These are phyloP conservation scores for Caenorhabditis inopinata DNA, from an alignment of 1,140 invertebrate genomes.

Conservation along the genomic window DNA sequence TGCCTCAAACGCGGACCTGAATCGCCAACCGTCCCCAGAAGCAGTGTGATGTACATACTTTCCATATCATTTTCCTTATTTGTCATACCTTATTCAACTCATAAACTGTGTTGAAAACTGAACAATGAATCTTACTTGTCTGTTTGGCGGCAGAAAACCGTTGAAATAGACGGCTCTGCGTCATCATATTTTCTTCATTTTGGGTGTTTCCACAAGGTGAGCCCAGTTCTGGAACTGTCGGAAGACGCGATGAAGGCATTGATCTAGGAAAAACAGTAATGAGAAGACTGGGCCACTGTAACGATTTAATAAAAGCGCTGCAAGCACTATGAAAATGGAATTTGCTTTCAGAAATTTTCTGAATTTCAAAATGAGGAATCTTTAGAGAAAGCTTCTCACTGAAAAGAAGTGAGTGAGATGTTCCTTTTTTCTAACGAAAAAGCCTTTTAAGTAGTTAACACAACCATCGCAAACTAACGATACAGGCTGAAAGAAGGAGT, in stretches of 20 bases:
- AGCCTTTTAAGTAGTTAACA: too few relatives aligned
- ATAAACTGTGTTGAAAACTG: neutral
- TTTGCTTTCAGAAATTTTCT: too few relatives aligned
- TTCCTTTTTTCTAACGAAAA: too few relatives aligned
- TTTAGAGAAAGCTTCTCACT: too few relatives aligned
- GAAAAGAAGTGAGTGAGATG: too few relatives aligned
- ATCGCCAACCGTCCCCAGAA: slow-evolving; percentile 2
- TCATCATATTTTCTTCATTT: slow-evolving; percentile 53
- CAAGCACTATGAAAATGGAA: too few relatives aligned
- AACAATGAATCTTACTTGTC: slow-evolving; percentile 21
- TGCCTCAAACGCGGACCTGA: neutral
- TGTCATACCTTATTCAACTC: neutral
- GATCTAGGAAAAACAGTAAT: neutral
- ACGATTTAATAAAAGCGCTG: too few relatives aligned
- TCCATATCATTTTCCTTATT: slow-evolving; percentile 12
- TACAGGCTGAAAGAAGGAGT: too few relatives aligned
- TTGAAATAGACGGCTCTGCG: slow-evolving; percentile 59
- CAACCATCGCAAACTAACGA: too few relatives aligned
- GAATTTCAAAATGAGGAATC: too few relatives aligned
- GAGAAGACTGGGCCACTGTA: too few relatives aligned
- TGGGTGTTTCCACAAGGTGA: slow-evolving; percentile 46
- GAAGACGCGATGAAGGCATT: slow-evolving; percentile 40
- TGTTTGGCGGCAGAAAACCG: slow-evolving; percentile 54
- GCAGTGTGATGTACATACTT: neutral
- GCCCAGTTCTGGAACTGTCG: slow-evolving; percentile 53